phyloP scores from a whole-genome alignment of 2,888 invertebrate species.

The Prosopocoilus inquinatus region DNA sequence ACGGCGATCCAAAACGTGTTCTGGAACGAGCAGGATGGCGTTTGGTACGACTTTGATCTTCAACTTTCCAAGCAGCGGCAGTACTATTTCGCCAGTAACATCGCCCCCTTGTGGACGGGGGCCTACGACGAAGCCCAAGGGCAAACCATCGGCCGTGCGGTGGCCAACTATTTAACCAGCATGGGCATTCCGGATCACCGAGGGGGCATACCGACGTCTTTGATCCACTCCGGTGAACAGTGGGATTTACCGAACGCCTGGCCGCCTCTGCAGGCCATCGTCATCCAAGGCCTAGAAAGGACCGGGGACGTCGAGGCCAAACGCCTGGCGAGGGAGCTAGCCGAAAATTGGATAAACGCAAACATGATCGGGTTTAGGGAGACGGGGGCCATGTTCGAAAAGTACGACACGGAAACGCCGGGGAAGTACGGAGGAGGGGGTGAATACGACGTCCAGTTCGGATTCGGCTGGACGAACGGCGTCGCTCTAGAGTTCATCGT shows the following conservation, averaged over 20 bases:
- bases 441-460: slow-evolving; percentile 43
- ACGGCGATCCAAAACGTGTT: slow-evolving; percentile 65
- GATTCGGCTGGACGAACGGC: slow-evolving; percentile 34
- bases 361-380: slow-evolving; percentile 63
- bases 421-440: slow-evolving; percentile 61
- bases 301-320: slow-evolving; percentile 56
- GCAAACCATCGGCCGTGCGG: background rate
- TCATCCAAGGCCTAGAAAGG: slow-evolving; percentile 61
- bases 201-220: slow-evolving; percentile 70
- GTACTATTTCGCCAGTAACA: slow-evolving; percentile 51
- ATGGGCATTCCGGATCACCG: slow-evolving; percentile 2
- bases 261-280: slow-evolving; percentile 77
- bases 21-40: slow-evolving; percentile 72
- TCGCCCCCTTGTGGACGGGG: slow-evolving; percentile 71
- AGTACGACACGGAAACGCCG: slow-evolving; percentile 63
- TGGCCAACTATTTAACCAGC: slow-evolving; percentile 5
- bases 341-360: slow-evolving; percentile 67
- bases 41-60: slow-evolving; percentile 80
- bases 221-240: slow-evolving; percentile 66
- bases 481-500: slow-evolving; percentile 56
- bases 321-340: slow-evolving; percentile 61
- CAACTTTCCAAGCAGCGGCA: slow-evolving; percentile 56
- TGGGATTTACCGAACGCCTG: slow-evolving; percentile 86
- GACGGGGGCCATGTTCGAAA: slow-evolving; percentile 68
- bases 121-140: slow-evolving; percentile 15